Evolutionary conservation across 2,888 invertebrate genomes (phyloP).

Genomic region (Herminia tarsipennalis): DNA sequence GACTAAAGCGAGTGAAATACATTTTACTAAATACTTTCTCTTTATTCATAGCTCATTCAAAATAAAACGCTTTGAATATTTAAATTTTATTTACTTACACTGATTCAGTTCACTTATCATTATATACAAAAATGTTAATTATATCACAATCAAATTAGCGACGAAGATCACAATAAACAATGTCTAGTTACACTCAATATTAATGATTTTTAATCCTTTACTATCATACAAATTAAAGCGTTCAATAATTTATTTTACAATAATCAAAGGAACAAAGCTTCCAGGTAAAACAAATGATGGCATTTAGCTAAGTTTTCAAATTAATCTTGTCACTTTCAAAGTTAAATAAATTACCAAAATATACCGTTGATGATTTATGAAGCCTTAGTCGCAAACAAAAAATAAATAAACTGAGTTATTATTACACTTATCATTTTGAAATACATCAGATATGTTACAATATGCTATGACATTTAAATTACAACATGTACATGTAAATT

Average conservation of each 20-base stretch:
- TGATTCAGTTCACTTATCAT: slow-evolving; percentile 69
- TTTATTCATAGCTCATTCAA: too few relatives aligned
- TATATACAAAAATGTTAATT: slow-evolving; percentile 73
- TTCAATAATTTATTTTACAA: slow-evolving; percentile 47
- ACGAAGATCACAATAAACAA: slow-evolving; percentile 64
- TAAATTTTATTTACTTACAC: slow-evolving; percentile 71
- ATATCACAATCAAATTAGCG: slow-evolving; percentile 81
- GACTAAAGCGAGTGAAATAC: too few relatives aligned
- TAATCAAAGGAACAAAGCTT: slow-evolving; percentile 35
- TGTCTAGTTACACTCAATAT: slow-evolving; percentile 64
- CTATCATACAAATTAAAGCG: slow-evolving; percentile 36
- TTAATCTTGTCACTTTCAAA: slow-evolving; percentile 42
- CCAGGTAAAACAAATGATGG: slow-evolving; percentile 36
- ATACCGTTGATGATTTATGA: slow-evolving; percentile 24
- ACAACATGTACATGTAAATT: too few relatives aligned
- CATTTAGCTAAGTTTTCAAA: slow-evolving; percentile 31
- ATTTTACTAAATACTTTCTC: too few relatives aligned
- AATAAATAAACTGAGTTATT: background rate
- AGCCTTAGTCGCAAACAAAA: slow-evolving; percentile 19
- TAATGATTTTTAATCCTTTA: slow-evolving; percentile 57
- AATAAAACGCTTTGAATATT: slow-evolving; percentile 35
- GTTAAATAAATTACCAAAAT: slow-evolving; percentile 36
- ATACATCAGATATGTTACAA: too few relatives aligned
- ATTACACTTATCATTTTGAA: background rate
- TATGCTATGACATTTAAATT: too few relatives aligned